Base-by-base conservation (phyloP, 2,113 vertebrate species). In the Lasiurus borealis region DNA sequence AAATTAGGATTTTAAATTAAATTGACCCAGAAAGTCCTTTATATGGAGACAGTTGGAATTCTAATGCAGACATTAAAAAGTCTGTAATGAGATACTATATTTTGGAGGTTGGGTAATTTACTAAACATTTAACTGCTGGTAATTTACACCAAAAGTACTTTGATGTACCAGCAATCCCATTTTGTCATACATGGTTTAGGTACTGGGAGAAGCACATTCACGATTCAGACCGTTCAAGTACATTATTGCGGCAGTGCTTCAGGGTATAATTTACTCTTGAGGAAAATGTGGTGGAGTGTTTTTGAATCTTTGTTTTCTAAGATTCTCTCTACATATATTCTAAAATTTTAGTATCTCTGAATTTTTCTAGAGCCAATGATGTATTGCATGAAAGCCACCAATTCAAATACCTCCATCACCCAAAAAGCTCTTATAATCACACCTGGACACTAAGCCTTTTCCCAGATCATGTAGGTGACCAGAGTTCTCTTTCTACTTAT, bases 1-100 rank as follows among this genome's bases (percentile, higher is more conserved):
- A 91, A 31, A 92, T 11, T 83, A n/a, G 14, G 11, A 95, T 34
- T 91, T 90, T 64, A 81, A 86, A 86, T 13, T 75, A 75, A 80
- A 62, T 85, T 72, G n/a, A 77, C 62, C 40, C 50, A 69, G 34
- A 86, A 76, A 16, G 1, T 76, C 27, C 16, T 85, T 82, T 90
- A 14, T 27, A 4, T 29, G 27, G 34, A 88, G 15, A 64, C 0
- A 2, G 21, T 16, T 90, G 46, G 8, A 34, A 44, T 85, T 75
- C 27, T 85, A 88, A 91, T 11, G 18, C 27, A 94, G 59, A 94
- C 25, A 48, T 3, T 54, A 36, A 91, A 81, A 75, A 62, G 44
- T 69, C 36, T 34, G 2, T 50, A 85, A 69, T 78, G 15, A 36
- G 16, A 82, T 5, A n/a, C 16, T 52, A 0, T 77, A 59, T 64